Conservation (phyloP, 2,113 vertebrate genomes). For the Otocyon megalotis region DNA sequence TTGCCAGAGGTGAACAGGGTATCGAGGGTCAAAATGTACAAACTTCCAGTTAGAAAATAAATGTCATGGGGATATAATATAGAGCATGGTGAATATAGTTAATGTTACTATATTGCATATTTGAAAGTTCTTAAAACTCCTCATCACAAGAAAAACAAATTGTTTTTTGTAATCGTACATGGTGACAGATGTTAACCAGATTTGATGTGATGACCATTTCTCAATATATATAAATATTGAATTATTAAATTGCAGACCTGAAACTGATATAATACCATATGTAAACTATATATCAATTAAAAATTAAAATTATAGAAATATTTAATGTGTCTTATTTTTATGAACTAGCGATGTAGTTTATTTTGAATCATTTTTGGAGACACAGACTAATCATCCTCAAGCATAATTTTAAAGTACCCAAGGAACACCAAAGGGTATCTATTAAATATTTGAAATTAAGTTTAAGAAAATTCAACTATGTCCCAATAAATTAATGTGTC, state of each 20-base stretch:
- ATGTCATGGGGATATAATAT: neutral
- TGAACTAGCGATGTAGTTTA: neutral
- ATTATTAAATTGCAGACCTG: neutral
- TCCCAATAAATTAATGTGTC: neutral
- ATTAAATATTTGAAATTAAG: constrained; percentile 43
- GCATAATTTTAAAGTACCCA: constrained; percentile 10
- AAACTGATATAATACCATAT: neutral
- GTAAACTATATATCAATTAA: neutral
- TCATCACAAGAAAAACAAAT: neutral
- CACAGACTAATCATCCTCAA: neutral
- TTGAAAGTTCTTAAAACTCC: neutral
- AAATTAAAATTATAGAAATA: neutral
- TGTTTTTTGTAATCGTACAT: neutral
- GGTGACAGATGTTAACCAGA: neutral
- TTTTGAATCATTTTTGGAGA: constrained; percentile 31
- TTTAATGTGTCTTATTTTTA: neutral
- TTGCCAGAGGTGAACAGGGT: neutral
- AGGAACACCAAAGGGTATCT: neutral
- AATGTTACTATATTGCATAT: neutral
- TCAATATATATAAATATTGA: neutral
- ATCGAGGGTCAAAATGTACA: neutral
- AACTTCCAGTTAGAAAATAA: neutral
- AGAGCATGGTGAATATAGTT: neutral
- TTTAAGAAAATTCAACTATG: neutral
- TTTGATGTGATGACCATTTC: neutral